These are phyloP conservation scores for Aphelenchoides bicaudatus DNA, from an alignment of 2,888 invertebrate genomes.

Conservation along the genomic window DNA sequence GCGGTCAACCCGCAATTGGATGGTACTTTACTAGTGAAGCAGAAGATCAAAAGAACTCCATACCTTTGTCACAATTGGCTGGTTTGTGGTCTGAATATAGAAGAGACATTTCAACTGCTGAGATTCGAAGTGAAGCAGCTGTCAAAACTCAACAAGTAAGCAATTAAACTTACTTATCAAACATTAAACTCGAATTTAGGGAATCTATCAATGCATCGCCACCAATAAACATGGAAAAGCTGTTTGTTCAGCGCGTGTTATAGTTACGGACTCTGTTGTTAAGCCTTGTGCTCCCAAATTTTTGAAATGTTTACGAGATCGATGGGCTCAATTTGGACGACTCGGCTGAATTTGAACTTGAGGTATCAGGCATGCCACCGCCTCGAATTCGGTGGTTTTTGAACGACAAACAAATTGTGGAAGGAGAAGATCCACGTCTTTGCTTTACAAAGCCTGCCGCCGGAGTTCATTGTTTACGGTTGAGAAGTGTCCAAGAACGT, in stretches of 20 bases:
- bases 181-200: too few relatives aligned
- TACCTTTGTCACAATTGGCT: constrained; percentile 11
- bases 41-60: constrained; percentile 34
- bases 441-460: neutral
- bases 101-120: constrained; percentile 37
- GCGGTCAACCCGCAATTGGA: constrained; percentile 7
- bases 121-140: constrained; percentile 41
- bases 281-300: constrained; percentile 52
- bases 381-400: constrained; percentile 55
- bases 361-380: constrained; percentile 49
- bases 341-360: constrained; percentile 43
- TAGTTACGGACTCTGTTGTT: constrained; percentile 42
- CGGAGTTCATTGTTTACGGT: constrained; percentile 1
- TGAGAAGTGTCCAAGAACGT: constrained; percentile 37
- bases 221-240: constrained; percentile 47
- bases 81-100: constrained; percentile 47
- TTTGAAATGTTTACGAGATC: constrained; percentile 51
- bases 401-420: constrained; percentile 41
- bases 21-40: constrained; percentile 53
- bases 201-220: constrained; percentile 49
- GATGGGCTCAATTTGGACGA: constrained; percentile 49
- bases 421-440: constrained; percentile 24
- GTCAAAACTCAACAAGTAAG: constrained; percentile 40
- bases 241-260: constrained; percentile 44
- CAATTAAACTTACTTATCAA: too few relatives aligned